A percentile compares a stretch with the other conserved stretches of the same genome.
Conservation (phyloP, 2,888 invertebrate species). For the Rhamphomyia laevipes region DNA sequence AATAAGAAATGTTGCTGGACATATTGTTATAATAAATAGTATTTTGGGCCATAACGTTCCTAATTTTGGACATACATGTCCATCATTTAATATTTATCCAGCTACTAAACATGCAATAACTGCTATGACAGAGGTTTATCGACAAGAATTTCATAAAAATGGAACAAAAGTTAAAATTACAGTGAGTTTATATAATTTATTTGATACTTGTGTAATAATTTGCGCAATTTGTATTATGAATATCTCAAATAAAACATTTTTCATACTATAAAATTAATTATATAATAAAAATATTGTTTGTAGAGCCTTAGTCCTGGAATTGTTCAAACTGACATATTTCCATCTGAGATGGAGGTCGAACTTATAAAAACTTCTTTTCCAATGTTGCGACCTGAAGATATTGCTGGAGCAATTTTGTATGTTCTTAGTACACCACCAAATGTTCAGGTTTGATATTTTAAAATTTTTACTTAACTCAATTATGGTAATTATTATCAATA, state of each 20-base stretch:
- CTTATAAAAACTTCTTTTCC: conserved; percentile 28
- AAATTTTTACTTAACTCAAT: not conserved
- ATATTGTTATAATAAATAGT: conserved; percentile 41
- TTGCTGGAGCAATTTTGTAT: conserved; percentile 31
- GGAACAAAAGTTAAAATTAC: conserved; percentile 32
- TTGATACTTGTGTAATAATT: too few species aligned
- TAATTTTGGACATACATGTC: conserved; percentile 19
- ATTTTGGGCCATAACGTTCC: conserved; percentile 25
- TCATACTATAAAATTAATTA: too few species aligned
- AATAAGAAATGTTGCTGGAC: conserved; percentile 31
- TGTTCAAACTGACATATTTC: conserved; percentile 23
- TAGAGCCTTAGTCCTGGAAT: conserved; percentile 29
- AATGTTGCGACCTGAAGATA: conserved; percentile 24
- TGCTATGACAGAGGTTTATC: conserved; percentile 29
- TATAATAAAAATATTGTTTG: too few species aligned
- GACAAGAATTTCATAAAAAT: conserved; percentile 29
- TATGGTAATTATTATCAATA: not conserved
- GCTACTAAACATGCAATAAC: conserved; percentile 31
- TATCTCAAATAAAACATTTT: not conserved
- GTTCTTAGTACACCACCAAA: conserved; percentile 25
- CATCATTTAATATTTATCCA: conserved; percentile 29
- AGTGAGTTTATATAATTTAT: conserved; percentile 21
- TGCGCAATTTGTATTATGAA: not conserved
- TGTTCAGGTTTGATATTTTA: conserved; percentile 21
- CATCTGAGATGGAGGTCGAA: conserved; percentile 20